These are phyloP conservation scores for Gymnocypris eckloni DNA, from an alignment of 2,797 vertebrate species.

Conservation along the genomic window DNA sequence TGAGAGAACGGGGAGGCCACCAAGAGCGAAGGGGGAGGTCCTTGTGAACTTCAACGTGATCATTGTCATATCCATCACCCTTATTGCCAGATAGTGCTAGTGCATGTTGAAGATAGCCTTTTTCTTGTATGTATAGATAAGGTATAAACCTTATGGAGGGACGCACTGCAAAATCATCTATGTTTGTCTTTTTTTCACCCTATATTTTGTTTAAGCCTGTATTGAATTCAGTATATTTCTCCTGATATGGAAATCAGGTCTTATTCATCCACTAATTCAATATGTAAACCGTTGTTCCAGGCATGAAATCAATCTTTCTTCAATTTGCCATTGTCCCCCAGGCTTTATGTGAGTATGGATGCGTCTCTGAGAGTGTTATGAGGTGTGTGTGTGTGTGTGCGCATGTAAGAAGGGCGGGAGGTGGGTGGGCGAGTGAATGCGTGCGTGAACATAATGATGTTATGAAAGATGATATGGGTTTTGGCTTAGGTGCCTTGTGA, in stretches of 20 bases:
- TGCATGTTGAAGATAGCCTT: constrained; percentile 13
- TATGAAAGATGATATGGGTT: constrained; percentile 85
- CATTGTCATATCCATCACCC: constrained; percentile 11
- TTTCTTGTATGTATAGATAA: constrained; percentile 26
- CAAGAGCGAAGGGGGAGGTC: constrained; percentile 30
- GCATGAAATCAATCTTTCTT: constrained; percentile 74
- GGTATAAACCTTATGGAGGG: constrained; percentile 1
- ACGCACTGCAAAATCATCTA: constrained; percentile 3
- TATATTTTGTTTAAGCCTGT: constrained; percentile 57
- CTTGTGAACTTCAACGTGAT: constrained; percentile 37
- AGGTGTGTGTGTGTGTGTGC: constrained; percentile 14
- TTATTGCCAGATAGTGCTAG: constrained; percentile 21
- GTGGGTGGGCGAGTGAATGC: constrained; percentile 41
- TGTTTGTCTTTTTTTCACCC: constrained; percentile 1
- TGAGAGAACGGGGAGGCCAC: constrained; percentile 39
- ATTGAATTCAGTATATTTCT: constrained; percentile 67
- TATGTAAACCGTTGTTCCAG: constrained; percentile 62
- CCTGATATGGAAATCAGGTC: constrained; percentile 68
- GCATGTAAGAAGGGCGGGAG: constrained; percentile 35
- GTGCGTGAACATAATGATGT: constrained; percentile 61
- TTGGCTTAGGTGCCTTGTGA: constrained; percentile 98
- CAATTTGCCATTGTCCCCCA: constrained; percentile 81
- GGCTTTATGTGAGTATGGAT: constrained; percentile 68
- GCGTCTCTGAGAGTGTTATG: constrained; percentile 49
- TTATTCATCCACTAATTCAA: constrained; percentile 70